These are phyloP conservation scores for Anomalospiza imberbis DNA, from an alignment of 2,797 vertebrate genomes.

Conservation along the genomic window DNA sequence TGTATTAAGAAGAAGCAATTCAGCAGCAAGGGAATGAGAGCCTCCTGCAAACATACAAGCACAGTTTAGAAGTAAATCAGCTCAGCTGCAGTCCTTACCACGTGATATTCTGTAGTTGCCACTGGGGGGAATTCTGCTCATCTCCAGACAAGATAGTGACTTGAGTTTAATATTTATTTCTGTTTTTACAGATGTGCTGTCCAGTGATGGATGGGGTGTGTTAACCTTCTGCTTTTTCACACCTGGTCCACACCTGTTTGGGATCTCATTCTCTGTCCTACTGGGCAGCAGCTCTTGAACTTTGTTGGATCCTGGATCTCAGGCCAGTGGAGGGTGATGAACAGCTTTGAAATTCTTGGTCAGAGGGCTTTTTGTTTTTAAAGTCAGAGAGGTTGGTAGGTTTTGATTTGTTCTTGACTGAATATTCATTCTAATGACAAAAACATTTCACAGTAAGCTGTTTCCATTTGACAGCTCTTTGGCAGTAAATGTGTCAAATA, in stretches of 20 bases:
- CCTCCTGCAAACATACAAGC: background rate
- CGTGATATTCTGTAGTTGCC: conserved; percentile 20
- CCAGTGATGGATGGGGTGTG: conserved; percentile 46
- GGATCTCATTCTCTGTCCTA: conserved; percentile 17
- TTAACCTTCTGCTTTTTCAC: conserved; percentile 39
- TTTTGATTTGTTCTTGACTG: conserved; percentile 47
- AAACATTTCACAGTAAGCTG: conserved; percentile 48
- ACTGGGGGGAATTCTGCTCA: conserved; percentile 26
- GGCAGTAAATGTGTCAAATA: conserved; percentile 30
- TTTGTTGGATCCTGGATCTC: conserved; percentile 12
- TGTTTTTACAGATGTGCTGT: conserved; percentile 33
- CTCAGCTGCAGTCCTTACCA: conserved; percentile 32
- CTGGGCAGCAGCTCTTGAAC: conserved; percentile 34
- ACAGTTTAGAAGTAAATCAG: conserved; percentile 43
- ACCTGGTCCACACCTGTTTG: conserved; percentile 59
- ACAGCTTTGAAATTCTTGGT: conserved; percentile 6
- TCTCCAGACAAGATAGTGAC: conserved; percentile 43
- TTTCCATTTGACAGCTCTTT: conserved; percentile 42
- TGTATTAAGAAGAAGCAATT: background rate
- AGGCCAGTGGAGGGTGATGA: background rate
- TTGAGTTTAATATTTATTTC: conserved; percentile 45
- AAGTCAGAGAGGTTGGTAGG: conserved; percentile 35
- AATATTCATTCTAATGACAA: conserved; percentile 52
- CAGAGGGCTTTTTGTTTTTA: conserved; percentile 27
- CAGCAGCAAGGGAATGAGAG: background rate